phyloP scores from a whole-genome alignment of 2,113 vertebrate species.

The Orientallactaga bullata region DNA sequence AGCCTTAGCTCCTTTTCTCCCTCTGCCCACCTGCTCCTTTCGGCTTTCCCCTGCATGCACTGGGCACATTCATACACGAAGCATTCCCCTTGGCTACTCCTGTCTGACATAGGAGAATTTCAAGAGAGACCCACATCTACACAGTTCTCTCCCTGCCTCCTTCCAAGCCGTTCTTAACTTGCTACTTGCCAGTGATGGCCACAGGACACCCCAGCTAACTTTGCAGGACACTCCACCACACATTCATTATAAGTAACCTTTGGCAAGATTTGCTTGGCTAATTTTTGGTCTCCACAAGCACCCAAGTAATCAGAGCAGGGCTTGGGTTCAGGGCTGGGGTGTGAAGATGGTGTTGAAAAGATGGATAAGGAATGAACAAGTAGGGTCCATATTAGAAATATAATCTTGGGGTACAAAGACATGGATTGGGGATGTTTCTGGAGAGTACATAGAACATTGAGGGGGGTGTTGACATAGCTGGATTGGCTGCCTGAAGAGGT shows the following conservation, averaged over 20 bases:
- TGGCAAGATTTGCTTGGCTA: neutral
- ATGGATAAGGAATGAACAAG: neutral
- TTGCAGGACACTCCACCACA: accelerated
- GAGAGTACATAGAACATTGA: too few species aligned
- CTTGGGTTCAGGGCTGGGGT: neutral
- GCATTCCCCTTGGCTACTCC: neutral
- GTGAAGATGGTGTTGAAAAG: neutral
- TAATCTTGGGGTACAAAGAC: too few species aligned
- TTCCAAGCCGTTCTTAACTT: too few species aligned
- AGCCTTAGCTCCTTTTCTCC: too few species aligned
- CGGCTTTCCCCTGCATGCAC: neutral
- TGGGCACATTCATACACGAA: accelerated
- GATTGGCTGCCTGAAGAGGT: accelerated
- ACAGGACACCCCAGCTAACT: neutral
- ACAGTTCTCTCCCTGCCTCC: neutral
- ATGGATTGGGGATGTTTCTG: too few species aligned
- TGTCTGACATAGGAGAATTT: neutral
- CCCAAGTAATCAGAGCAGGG: neutral
- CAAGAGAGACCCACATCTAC: too few species aligned
- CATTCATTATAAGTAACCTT: accelerated
- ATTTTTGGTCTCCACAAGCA: neutral
- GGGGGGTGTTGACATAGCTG: accelerated
- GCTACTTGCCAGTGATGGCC: accelerated
- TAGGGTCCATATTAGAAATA: accelerated
- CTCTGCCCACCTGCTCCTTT: neutral